Conservation (phyloP, 2,888 invertebrate species). For the Argyra leucocephala region DNA sequence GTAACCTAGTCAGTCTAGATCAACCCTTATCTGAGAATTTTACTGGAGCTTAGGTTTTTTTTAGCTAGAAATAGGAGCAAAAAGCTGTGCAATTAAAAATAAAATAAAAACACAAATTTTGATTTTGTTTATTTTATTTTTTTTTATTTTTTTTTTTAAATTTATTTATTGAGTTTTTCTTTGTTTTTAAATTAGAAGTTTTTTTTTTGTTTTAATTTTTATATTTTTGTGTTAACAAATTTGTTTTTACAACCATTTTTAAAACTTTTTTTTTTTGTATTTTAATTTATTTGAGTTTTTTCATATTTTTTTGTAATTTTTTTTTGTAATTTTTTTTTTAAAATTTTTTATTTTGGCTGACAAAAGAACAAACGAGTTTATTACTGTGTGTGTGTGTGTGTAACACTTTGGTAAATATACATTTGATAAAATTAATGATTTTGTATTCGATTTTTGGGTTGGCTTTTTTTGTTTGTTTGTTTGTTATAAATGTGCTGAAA, state of each 20-base stretch:
- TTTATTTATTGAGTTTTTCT: background rate
- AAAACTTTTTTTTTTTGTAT: background rate
- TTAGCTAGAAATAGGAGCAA: no score
- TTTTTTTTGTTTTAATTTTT: background rate
- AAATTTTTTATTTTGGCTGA: background rate
- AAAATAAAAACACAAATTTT: no score
- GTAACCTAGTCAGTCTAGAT: no score
- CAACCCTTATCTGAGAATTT: no score
- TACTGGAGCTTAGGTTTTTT: no score
- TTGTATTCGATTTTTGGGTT: background rate
- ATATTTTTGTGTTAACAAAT: slow-evolving; percentile 9
- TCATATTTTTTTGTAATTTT: background rate
- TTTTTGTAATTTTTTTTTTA: background rate
- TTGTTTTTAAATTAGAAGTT: background rate
- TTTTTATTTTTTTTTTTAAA: background rate
- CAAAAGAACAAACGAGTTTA: background rate
- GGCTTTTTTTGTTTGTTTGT: background rate
- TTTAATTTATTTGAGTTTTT: background rate
- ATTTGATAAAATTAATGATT: background rate
- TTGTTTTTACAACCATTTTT: slow-evolving; percentile 9
- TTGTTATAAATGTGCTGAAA: background rate
- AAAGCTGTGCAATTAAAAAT: no score
- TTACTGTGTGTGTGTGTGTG: background rate
- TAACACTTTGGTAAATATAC: background rate
- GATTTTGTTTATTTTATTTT: background rate